phyloP scores from a whole-genome alignment of 2,797 vertebrate species.

The Pseudochirops corinnae region DNA sequence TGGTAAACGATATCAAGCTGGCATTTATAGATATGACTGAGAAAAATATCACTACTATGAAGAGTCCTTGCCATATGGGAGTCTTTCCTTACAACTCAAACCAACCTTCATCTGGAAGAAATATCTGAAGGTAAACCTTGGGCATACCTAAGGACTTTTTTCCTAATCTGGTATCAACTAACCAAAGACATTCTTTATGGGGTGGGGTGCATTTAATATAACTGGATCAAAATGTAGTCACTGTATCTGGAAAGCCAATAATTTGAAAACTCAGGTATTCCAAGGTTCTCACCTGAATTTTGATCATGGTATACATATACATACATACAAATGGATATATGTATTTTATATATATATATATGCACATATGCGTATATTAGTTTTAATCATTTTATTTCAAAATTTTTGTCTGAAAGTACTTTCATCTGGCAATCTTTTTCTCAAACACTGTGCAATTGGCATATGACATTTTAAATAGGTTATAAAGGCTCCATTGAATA shows the following conservation, averaged over 20 bases:
- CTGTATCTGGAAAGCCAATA: slow-evolving; percentile 77
- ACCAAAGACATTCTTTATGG: slow-evolving; percentile 85
- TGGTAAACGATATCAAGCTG: slow-evolving; percentile 91
- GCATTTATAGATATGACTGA: slow-evolving; percentile 90
- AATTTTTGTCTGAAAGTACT: slow-evolving; percentile 80
- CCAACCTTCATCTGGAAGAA: slow-evolving; percentile 82
- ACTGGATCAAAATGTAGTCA: slow-evolving; percentile 65
- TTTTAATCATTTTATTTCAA: slow-evolving; percentile 75
- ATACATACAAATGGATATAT: neutral
- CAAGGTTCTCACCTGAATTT: slow-evolving; percentile 76
- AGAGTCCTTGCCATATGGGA: slow-evolving; percentile 92
- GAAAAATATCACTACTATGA: slow-evolving; percentile 93
- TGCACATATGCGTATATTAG: slow-evolving; percentile 49
- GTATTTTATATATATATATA: no score
- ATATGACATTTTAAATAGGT: slow-evolving; percentile 85
- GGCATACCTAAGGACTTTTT: slow-evolving; percentile 55
- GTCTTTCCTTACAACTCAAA: slow-evolving; percentile 87
- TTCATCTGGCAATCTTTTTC: slow-evolving; percentile 78
- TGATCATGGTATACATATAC: slow-evolving; percentile 68
- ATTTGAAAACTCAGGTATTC: slow-evolving; percentile 83
- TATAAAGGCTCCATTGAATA: slow-evolving; percentile 84
- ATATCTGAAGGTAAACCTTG: slow-evolving; percentile 84
- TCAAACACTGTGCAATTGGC: slow-evolving; percentile 81
- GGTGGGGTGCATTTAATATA: slow-evolving; percentile 70
- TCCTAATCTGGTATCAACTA: slow-evolving; percentile 66